Evolutionary conservation across 2,113 vertebrate genomes (phyloP), one percentile per base, ranked within the genome.

Genomic region (Bambusicola thoracicus): DNA sequence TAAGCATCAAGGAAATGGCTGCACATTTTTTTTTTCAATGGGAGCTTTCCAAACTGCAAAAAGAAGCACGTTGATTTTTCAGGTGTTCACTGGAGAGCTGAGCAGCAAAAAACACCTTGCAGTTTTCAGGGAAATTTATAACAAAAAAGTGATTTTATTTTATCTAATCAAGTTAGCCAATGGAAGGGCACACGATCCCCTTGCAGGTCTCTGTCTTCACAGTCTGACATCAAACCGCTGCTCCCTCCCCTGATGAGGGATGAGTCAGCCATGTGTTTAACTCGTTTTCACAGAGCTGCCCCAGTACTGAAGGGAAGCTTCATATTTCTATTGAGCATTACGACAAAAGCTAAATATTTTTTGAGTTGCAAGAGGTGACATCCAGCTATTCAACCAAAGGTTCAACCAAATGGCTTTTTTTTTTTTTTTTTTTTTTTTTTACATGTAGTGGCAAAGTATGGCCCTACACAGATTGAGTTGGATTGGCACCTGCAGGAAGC

Each of bases 341-440:
- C 32, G 10, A 84, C n/a, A 68, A 81, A 24, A 90, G 30, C 5
- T 63, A 83, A 81, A 34, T 44, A 46, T 25, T 38, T 70, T 65
- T 78, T 63, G 24, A 68, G 70, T 65, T 59, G 15, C 22, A 72
- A 59, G 34, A 61, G 21, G 36, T 7, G 30, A 81, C n/a, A 79
- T 38, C 78, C 24, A 72, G 27, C 62, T 76, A 59, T 29, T 85
- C 34, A 79, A 43, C 10, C 27, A n/a, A 76, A 58, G 36, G 22
- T 14, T 15, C n/a, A n/a, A n/a, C n/a, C n/a, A n/a, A n/a, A n/a
- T n/a, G n/a, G n/a, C n/a, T 85, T 27, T 29, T 29, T 27, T 76
- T 68, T n/a, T 79, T 56, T 0, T 0, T 15, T 85, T 27, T 29
- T 29, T 27, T 76, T 68, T n/a, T 79, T 56, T 0, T 0, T n/a